Conservation (phyloP, 2,888 invertebrate species). For the Halocaridina rubra region DNA sequence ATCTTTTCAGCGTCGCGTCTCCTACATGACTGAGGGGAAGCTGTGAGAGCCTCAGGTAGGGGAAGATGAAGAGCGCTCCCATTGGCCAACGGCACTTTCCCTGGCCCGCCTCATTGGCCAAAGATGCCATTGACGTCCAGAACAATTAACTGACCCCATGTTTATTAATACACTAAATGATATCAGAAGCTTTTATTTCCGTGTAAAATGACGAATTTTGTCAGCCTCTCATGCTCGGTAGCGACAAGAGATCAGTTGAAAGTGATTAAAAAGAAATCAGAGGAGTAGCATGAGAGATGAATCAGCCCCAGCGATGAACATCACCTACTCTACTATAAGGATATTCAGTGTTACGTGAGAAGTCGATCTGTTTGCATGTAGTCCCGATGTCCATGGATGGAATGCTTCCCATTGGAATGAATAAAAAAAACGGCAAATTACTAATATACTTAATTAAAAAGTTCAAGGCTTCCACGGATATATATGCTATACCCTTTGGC, state of each 20-base stretch:
- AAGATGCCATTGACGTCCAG: not conserved
- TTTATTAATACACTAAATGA: too few species aligned
- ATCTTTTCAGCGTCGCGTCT: constrained; percentile 45
- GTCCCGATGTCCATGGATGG: constrained; percentile 10
- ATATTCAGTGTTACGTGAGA: constrained; percentile 51
- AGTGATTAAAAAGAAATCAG: too few species aligned
- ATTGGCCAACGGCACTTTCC: not conserved
- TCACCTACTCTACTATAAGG: constrained; percentile 27
- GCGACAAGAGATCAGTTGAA: too few species aligned
- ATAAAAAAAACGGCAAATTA: too few species aligned
- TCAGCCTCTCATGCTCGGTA: too few species aligned
- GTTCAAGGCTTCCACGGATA: too few species aligned
- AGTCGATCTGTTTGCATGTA: constrained; percentile 17
- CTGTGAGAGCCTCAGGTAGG: constrained; percentile 56
- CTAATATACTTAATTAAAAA: too few species aligned
- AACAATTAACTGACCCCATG: constrained; percentile 12
- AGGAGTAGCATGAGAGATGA: not conserved
- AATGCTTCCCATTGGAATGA: too few species aligned
- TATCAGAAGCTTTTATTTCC: too few species aligned
- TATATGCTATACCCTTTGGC: too few species aligned
- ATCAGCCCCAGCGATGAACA: not conserved
- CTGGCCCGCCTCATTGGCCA: constrained; percentile 18
- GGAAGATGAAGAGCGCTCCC: constrained; percentile 24
- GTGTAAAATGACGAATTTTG: too few species aligned
- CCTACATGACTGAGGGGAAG: constrained; percentile 61